Evolutionary conservation across 2,797 vertebrate species (phyloP).

Genomic region (Sebastes minor): DNA sequence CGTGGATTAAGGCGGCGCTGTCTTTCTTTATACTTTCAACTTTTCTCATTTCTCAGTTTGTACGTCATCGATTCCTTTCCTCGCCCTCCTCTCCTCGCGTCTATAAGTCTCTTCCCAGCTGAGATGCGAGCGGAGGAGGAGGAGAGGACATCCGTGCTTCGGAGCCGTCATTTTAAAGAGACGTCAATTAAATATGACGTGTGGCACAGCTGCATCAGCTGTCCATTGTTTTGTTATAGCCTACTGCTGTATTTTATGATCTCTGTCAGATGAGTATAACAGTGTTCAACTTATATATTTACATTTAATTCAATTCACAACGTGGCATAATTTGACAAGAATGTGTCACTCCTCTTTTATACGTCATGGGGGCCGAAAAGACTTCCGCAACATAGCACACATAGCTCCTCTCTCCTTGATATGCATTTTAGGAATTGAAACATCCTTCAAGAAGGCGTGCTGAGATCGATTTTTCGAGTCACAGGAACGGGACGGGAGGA

Average conservation of each 20-base stretch:
- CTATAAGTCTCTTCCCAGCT: not conserved
- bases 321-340: not conserved
- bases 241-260: not conserved
- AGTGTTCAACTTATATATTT: not conserved
- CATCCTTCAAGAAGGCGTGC: too few species aligned
- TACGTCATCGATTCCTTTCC: not conserved
- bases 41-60: not conserved
- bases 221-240: not conserved
- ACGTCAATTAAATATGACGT: not conserved
- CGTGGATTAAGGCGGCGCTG: not conserved
- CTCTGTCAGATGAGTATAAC: not conserved
- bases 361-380: too few species aligned
- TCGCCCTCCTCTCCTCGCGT: not conserved
- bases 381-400: too few species aligned
- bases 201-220: not conserved
- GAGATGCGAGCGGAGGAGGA: not conserved
- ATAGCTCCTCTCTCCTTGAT: not conserved
- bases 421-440: not conserved
- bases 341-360: not conserved
- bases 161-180: not conserved
- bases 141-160: not conserved
- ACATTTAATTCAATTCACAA: not conserved
- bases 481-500: too few species aligned
- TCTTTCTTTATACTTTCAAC: not conserved
- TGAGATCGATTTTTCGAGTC: not conserved